Percentiles rank a stretch among this genome's conserved stretches.
These are phyloP conservation scores for Dinocampus coccinellae DNA, from an alignment of 2,888 invertebrate species.

Conservation along the genomic window DNA sequence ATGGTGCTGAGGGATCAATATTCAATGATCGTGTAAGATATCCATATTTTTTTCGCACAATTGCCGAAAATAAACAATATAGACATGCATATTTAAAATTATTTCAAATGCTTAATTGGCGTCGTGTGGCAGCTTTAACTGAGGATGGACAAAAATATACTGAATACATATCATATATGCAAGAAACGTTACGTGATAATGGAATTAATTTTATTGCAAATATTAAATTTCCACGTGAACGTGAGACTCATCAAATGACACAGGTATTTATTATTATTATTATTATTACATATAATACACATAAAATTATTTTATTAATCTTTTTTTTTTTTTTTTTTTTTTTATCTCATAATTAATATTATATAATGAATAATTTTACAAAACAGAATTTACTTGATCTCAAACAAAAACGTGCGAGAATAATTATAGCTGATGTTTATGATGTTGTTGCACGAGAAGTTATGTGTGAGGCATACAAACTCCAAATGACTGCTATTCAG, in stretches of 20 bases:
- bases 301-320: slow-evolving; percentile 15
- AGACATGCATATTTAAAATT: slow-evolving; percentile 77
- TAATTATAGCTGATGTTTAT: slow-evolving; percentile 86
- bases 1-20: slow-evolving; percentile 82
- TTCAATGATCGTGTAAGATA: slow-evolving; percentile 79
- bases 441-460: slow-evolving; percentile 80
- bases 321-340: slow-evolving; percentile 20
- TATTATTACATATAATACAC: neutral
- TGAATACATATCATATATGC: slow-evolving; percentile 81
- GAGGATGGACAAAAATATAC: slow-evolving; percentile 86
- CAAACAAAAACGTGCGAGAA: slow-evolving; percentile 77
- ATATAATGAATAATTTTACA: too few species aligned
- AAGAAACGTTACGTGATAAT: slow-evolving; percentile 75
- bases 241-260: slow-evolving; percentile 72
- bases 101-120: slow-evolving; percentile 77
- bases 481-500: slow-evolving; percentile 76
- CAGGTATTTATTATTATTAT: slow-evolving; percentile 69
- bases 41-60: slow-evolving; percentile 85
- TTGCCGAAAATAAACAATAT: slow-evolving; percentile 82
- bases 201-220: slow-evolving; percentile 78
- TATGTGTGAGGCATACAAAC: slow-evolving; percentile 84
- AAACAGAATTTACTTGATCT: slow-evolving; percentile 76
- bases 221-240: slow-evolving; percentile 77
- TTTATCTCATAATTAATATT: slow-evolving; percentile 27
- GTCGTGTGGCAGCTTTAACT: slow-evolving; percentile 80